These are phyloP conservation scores for Natrix natrix DNA, from an alignment of 2,797 vertebrate species.

Conservation along the genomic window DNA sequence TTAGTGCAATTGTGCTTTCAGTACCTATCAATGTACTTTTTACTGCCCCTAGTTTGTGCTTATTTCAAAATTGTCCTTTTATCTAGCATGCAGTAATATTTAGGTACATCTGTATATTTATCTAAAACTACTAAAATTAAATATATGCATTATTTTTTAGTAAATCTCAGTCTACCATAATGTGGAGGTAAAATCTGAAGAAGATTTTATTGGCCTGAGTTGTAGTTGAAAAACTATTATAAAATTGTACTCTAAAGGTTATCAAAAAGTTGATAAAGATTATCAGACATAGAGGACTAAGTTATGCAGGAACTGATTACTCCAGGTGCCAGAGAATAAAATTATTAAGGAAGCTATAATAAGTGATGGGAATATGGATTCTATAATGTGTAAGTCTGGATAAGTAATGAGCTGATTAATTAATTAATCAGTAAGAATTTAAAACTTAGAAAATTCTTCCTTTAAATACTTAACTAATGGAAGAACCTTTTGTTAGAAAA, in stretches of 20 bases:
- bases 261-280: neutral
- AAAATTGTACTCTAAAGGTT: neutral
- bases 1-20: neutral
- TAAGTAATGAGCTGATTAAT: too few species aligned
- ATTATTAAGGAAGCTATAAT: constrained; percentile 12
- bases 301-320: neutral
- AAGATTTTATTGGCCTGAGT: neutral
- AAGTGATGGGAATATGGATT: neutral
- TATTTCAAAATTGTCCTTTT: neutral
- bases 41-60: neutral
- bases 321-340: constrained; percentile 8
- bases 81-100: constrained; percentile 6
- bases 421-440: too few species aligned
- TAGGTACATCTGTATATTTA: neutral
- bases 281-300: constrained; percentile 1
- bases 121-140: constrained; percentile 7
- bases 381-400: too few species aligned
- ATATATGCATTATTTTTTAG: constrained; percentile 1
- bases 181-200: constrained; percentile 2
- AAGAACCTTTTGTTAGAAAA: too few species aligned
- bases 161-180: neutral
- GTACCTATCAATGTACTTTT: neutral
- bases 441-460: too few species aligned
- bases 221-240: neutral
- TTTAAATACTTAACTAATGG: too few species aligned